These are phyloP conservation scores for Aleiodes testaceus DNA, from an alignment of 2,888 invertebrate species.

Conservation along the genomic window DNA sequence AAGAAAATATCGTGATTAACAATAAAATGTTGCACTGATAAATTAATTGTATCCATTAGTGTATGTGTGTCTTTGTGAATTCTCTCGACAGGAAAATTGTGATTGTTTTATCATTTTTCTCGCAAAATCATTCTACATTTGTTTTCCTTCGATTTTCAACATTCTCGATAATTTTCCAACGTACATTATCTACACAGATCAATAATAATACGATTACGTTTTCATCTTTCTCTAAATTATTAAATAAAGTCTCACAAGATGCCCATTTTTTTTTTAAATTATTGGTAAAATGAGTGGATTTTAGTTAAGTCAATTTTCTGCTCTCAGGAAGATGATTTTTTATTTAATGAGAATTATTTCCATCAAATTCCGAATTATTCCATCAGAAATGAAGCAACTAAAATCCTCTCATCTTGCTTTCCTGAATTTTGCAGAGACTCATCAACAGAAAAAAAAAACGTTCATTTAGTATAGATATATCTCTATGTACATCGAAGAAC, in stretches of 20 bases:
- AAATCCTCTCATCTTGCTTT: not conserved
- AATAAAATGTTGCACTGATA: conserved; percentile 5
- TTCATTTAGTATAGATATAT: conserved; percentile 5
- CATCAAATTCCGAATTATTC: too few relatives aligned
- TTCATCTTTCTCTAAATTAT: conserved; percentile 27
- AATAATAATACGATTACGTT: conserved; percentile 38
- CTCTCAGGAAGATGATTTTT: too few relatives aligned
- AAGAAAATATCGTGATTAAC: conserved; percentile 10
- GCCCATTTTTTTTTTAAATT: too few relatives aligned
- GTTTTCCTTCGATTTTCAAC: not conserved
- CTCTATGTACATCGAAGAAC: conserved; percentile 27
- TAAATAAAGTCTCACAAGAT: conserved; percentile 20
- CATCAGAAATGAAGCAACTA: too few relatives aligned
- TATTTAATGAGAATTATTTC: too few relatives aligned
- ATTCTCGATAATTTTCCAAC: conserved; percentile 24
- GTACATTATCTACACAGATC: conserved; percentile 44
- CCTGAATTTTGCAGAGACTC: not conserved
- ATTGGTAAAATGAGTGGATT: too few relatives aligned
- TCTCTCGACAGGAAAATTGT: conserved; percentile 13
- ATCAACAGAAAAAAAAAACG: conserved; percentile 3
- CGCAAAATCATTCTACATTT: too few relatives aligned
- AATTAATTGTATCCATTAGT: conserved; percentile 13
- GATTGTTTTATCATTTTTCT: not conserved
- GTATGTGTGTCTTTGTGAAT: conserved; percentile 1
- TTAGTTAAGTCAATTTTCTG: too few relatives aligned